Conservation (phyloP, 2,113 vertebrate genomes). For the Thalassoma bifasciatum region DNA sequence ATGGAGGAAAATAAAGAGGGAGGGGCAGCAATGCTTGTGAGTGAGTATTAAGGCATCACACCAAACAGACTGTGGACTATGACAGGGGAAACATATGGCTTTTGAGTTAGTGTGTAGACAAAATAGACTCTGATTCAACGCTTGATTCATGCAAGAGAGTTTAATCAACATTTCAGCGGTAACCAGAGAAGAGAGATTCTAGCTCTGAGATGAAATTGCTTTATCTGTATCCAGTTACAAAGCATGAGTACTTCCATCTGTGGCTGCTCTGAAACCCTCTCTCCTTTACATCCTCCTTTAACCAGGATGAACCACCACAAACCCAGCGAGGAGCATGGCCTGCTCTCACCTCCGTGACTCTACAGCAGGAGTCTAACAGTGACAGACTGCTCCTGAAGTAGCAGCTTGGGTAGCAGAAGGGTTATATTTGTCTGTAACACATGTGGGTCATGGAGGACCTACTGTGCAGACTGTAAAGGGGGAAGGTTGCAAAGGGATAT, state of each 20-base stretch:
- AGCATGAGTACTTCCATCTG: slow-evolving; percentile 45
- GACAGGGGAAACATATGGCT: slow-evolving; percentile 29
- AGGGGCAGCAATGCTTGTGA: slow-evolving; percentile 9
- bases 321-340: slow-evolving; percentile 29
- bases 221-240: slow-evolving; percentile 25
- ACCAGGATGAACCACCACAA: not conserved
- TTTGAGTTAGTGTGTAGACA: slow-evolving; percentile 52
- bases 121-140: slow-evolving; percentile 63
- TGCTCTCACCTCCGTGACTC: slow-evolving; percentile 56
- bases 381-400: slow-evolving; percentile 43
- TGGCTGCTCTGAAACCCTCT: slow-evolving; percentile 41
- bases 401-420: slow-evolving; percentile 49
- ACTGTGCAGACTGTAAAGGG: slow-evolving; percentile 39
- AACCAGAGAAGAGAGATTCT: not conserved
- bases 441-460: slow-evolving; percentile 63
- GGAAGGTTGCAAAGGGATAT: slow-evolving; percentile 55
- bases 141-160: slow-evolving; percentile 40
- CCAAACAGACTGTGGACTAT: slow-evolving; percentile 25
- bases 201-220: slow-evolving; percentile 12
- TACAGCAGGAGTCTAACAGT: slow-evolving; percentile 54
- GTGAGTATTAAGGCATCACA: slow-evolving; percentile 21
- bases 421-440: slow-evolving; percentile 80
- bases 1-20: slow-evolving; percentile 45
- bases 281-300: slow-evolving; percentile 69
- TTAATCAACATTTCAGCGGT: slow-evolving; percentile 17